phyloP scores from a whole-genome alignment of 2,888 invertebrate species.

The Oligia fasciuncula region DNA sequence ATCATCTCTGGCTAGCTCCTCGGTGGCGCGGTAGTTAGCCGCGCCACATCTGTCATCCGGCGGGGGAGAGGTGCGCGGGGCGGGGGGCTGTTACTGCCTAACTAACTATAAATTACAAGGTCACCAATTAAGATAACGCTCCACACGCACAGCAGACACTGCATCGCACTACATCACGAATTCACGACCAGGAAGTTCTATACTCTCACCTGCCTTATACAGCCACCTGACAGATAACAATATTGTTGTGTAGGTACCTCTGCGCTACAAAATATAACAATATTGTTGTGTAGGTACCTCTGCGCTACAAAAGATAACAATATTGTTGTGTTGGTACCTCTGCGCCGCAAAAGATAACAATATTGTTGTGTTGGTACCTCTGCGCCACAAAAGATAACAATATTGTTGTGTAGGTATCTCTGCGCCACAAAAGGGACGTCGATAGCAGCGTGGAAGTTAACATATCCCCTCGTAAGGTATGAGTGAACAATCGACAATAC shows the following conservation, averaged over 20 bases:
- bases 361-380: conserved; percentile 2
- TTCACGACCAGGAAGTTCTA: neutral
- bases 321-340: neutral
- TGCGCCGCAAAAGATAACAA: neutral
- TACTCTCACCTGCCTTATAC: neutral
- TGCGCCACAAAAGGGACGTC: conserved; percentile 17
- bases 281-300: no score
- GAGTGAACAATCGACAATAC: conserved; percentile 81
- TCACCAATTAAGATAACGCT: conserved; percentile 80
- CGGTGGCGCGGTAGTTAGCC: conserved; percentile 25
- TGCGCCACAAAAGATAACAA: neutral
- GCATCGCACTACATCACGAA: neutral
- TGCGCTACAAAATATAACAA: conserved; percentile 8
- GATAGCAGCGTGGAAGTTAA: conserved; percentile 48
- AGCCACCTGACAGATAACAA: neutral
- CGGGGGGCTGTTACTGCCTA: conserved; percentile 61
- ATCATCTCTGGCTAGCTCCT: conserved; percentile 61
- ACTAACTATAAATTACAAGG: conserved; percentile 78
- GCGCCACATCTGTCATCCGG: conserved; percentile 55
- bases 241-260: conserved; percentile 4
- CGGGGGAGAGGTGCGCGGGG: conserved; percentile 6
- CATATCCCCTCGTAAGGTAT: conserved; percentile 67
- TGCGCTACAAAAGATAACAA: no score
- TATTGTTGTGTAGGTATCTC: conserved; percentile 2
- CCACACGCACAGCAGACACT: conserved; percentile 37